A percentile compares a stretch with the other conserved stretches of the same genome.
These are phyloP conservation scores for Hecatera dysodea DNA, from an alignment of 2,888 invertebrate species.

Conservation along the genomic window DNA sequence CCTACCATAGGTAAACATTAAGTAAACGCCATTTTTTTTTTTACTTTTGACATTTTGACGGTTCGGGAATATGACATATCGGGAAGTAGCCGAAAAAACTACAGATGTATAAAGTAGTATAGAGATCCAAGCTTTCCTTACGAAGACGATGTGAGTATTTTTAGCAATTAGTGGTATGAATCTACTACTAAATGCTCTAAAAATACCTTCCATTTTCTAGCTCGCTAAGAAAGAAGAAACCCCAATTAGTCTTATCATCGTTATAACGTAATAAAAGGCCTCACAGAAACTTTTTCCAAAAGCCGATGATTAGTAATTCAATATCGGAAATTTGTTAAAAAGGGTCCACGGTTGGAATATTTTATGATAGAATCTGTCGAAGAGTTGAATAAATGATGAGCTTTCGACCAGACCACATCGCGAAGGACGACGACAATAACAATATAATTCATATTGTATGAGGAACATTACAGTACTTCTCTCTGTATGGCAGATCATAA, in stretches of 20 bases:
- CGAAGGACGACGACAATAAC: conserved; percentile 24
- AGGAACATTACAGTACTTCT: conserved; percentile 32
- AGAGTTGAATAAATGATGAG: conserved; percentile 55
- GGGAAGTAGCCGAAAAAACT: too few species aligned
- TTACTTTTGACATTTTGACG: too few species aligned
- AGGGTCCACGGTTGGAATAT: conserved; percentile 30
- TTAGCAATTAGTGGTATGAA: background rate
- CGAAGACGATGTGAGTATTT: background rate
- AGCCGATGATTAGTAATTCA: conserved; percentile 51
- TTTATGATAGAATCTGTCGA: conserved; percentile 52
- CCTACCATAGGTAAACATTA: too few species aligned
- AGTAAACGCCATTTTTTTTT: too few species aligned
- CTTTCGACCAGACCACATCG: conserved; percentile 15
- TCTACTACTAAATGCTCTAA: too few species aligned
- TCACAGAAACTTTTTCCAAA: conserved; percentile 3
- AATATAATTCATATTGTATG: conserved; percentile 48
- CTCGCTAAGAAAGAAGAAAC: conserved; percentile 4
- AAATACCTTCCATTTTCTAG: background rate
- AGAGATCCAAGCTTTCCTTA: background rate
- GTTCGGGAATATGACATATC: too few species aligned
- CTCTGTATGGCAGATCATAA: conserved; percentile 49
- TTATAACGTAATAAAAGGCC: background rate
- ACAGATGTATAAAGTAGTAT: background rate
- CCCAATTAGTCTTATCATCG: background rate
- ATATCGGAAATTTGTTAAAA: conserved; percentile 52